Percentiles rank a stretch among this genome's conserved stretches.
Evolutionary conservation across 2,888 invertebrate species (phyloP).

Genomic region (Ophion obscuratus): DNA sequence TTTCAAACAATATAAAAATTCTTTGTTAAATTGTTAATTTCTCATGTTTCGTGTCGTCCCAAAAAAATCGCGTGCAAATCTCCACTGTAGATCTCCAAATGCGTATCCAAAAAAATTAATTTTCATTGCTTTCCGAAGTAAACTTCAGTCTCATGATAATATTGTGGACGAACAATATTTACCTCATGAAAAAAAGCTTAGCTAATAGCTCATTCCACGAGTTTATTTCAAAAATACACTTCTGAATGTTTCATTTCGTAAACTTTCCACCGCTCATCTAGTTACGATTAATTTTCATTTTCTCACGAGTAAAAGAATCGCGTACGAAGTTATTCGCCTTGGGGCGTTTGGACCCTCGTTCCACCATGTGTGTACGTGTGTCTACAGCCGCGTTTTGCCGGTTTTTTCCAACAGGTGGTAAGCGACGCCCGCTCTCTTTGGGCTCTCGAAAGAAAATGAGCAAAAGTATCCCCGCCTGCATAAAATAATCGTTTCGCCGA

Average conservation of each 20-base stretch:
- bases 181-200: not conserved
- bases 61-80: too few relatives aligned
- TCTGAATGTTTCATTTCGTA: not conserved
- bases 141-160: not conserved
- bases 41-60: too few relatives aligned
- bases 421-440: conserved; percentile 3
- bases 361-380: not conserved
- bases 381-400: not conserved
- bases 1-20: too few relatives aligned
- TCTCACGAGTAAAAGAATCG: not conserved
- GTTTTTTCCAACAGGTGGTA: conserved; percentile 60
- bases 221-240: not conserved
- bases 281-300: not conserved
- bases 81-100: not conserved
- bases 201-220: not conserved
- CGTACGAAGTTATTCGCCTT: not conserved
- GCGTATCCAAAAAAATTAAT: not conserved
- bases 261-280: not conserved
- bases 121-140: not conserved
- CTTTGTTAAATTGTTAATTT: too few relatives aligned
- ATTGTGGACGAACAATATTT: too few relatives aligned
- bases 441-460: not conserved
- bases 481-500: not conserved
- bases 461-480: not conserved
- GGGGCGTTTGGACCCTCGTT: not conserved